Evolutionary conservation across 1,140 invertebrate species (phyloP).

Genomic region (Ostrea edulis): DNA sequence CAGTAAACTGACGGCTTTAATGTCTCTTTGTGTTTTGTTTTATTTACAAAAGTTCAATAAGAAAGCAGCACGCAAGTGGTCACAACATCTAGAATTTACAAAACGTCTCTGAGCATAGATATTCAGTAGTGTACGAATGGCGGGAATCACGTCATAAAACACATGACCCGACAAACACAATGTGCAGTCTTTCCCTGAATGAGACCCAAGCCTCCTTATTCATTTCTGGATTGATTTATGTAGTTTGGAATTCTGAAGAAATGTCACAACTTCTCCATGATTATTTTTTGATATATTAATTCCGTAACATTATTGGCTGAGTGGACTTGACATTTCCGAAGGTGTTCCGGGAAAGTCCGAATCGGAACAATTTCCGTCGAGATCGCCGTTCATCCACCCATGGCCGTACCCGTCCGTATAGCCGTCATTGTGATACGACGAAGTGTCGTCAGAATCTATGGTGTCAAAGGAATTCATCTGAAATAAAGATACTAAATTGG

Average conservation of each 20-base stretch:
- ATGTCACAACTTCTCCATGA: slow-evolving; percentile 19
- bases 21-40: not conserved
- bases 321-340: slow-evolving; percentile 78
- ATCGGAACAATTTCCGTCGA: slow-evolving; percentile 69
- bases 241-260: slow-evolving; percentile 32
- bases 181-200: slow-evolving; percentile 51
- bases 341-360: slow-evolving; percentile 77
- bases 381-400: slow-evolving; percentile 49
- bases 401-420: slow-evolving; percentile 54
- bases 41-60: not conserved
- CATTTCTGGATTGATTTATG: not conserved
- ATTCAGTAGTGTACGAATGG: slow-evolving; percentile 21
- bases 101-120: slow-evolving; percentile 30
- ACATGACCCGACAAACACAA: slow-evolving; percentile 13
- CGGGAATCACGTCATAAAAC: not conserved
- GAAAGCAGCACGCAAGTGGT: slow-evolving; percentile 18
- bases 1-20: not conserved
- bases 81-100: slow-evolving; percentile 33
- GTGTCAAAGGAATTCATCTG: slow-evolving; percentile 70
- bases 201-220: slow-evolving; percentile 55
- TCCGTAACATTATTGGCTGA: slow-evolving; percentile 73
- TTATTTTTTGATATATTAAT: not conserved
- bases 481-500: slow-evolving; percentile 45
- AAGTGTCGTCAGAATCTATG: slow-evolving; percentile 64
- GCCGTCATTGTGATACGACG: slow-evolving; percentile 47